Base-by-base conservation (phyloP, 2,797 vertebrate species). In the Gallinago solitaria region DNA sequence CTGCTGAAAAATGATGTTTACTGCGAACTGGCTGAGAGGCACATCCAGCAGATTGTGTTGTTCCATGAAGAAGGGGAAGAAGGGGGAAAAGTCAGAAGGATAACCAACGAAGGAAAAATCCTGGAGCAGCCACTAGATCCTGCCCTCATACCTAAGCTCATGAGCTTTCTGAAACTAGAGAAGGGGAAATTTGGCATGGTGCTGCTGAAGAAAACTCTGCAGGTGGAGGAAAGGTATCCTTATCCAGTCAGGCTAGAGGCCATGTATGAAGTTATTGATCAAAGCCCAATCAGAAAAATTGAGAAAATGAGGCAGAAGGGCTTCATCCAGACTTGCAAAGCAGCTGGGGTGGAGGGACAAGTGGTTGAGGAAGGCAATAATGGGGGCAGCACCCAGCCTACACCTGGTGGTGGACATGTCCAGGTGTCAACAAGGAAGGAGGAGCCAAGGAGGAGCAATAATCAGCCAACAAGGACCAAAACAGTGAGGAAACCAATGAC, bases 131-230 rank as follows among this genome's bases (percentile, higher is more conserved):
- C 98, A 4, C 97, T 99, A 94, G 99, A 99, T 95, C 98, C 98
- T 3, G 93, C 97, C 6, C 98, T 99, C 64, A 98, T 99, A 89
- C 99, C 99, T 25, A 98, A 99, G 95, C 98, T 99, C 79, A 99
- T 99, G 98, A 99, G 97, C 96, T 98, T 99, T 95, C 97, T 99
- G 89, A 99, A 99, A 91, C 95, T 99, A 92, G 99, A 99, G 97
- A 99, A 99, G 97, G 99, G 99, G 87, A 99, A 99, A 96, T 99
- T 99, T 74, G 98, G 99, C 59, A 99, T 99, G 99, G 99, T 99
- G 95, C 98, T 99, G 45, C 95, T 99, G 96, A 99, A 98, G 98
- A 99, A 99, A 97, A 99, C 99, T 5, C 96, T 99, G 87, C 99
- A 99, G 98, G 98, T 99, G 75, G 98, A 99, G 83, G 99, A 99